A percentile compares a stretch with the other conserved stretches of the same genome.
phyloP scores from a whole-genome alignment of 2,888 invertebrate genomes.

The Ornithoptera priamus region DNA sequence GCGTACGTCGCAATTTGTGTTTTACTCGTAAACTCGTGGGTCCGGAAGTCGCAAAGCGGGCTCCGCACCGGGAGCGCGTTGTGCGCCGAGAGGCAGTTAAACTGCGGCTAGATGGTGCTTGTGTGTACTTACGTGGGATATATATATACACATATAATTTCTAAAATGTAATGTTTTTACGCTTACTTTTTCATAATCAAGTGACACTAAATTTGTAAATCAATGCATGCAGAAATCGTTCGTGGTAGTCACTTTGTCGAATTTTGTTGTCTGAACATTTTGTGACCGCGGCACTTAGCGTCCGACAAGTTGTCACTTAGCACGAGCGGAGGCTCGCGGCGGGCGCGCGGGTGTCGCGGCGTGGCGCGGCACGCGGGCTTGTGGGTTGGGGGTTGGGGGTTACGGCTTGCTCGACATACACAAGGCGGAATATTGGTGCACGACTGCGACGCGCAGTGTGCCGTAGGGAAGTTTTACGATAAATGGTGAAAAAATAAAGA shows the following conservation, averaged over 20 bases:
- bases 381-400: neutral
- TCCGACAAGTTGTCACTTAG: slow-evolving; percentile 21
- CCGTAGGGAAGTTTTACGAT: slow-evolving; percentile 79
- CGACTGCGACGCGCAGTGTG: slow-evolving; percentile 75
- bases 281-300: slow-evolving; percentile 57
- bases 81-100: slow-evolving; percentile 62
- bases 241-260: slow-evolving; percentile 47
- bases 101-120: slow-evolving; percentile 74
- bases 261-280: slow-evolving; percentile 43
- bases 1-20: slow-evolving; percentile 45
- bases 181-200: slow-evolving; percentile 61
- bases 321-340: slow-evolving; percentile 30
- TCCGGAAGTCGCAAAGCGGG: slow-evolving; percentile 46
- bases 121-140: slow-evolving; percentile 76
- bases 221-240: slow-evolving; percentile 30
- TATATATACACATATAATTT: slow-evolving; percentile 45
- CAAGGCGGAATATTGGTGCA: slow-evolving; percentile 75
- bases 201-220: slow-evolving; percentile 31
- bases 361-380: neutral
- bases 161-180: slow-evolving; percentile 53
- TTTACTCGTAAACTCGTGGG: slow-evolving; percentile 26
- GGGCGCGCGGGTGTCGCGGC: neutral
- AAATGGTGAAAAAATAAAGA: slow-evolving; percentile 80
- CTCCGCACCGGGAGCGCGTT: slow-evolving; percentile 33
- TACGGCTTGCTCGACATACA: slow-evolving; percentile 61